Evolutionary conservation across 2,888 invertebrate species (phyloP), one percentile per base, ranked within the genome.

Genomic region (Xylocampa areola): DNA sequence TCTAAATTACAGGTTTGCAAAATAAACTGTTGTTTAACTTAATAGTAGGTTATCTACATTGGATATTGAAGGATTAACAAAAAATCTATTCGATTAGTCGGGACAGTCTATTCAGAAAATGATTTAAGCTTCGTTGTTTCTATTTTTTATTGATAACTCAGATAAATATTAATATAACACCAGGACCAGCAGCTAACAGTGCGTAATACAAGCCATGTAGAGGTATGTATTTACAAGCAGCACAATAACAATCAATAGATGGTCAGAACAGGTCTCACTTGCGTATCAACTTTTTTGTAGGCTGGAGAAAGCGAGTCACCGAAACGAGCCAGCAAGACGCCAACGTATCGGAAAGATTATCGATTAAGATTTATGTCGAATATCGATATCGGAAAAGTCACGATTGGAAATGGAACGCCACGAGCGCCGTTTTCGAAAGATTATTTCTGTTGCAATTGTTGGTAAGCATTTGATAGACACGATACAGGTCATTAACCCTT

Each of bases 221-320:
- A 68, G 50, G 53, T 52, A 33, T 61, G 64, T 65, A 71, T 73
- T 70, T 60, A 74, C 61, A 65, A 62, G 68, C 65, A 74, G 62
- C 53, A 78, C 76, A 80, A 81, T 74, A 76, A 77, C 76, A 79
- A 79, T 79, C 72, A 68, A 82, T 82, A 79, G 81, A 82, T 77
- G 70, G 73, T 62, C 76, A 69, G 70, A 78, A 77, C 82, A 75
- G 78, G 81, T 80, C 75, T 47, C 72, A 77, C 77, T 79, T 77
- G 80, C 55, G 68, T 77, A 79, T 81, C 80, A 76, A 75, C 76
- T 81, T 85, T 87, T 75, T 75, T 76, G 79, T 86, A 68, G 79
- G 80, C 77, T 79, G 82, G 89, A 83, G 90, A 90, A 90, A 90
- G 89, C 83, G 80, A 79, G 74, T 73, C 58, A 60, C 62, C 75